Evolutionary conservation across 2,888 invertebrate species (phyloP), one percentile per base, ranked within the genome.

Genomic region (Stenolophus ochropezus): DNA sequence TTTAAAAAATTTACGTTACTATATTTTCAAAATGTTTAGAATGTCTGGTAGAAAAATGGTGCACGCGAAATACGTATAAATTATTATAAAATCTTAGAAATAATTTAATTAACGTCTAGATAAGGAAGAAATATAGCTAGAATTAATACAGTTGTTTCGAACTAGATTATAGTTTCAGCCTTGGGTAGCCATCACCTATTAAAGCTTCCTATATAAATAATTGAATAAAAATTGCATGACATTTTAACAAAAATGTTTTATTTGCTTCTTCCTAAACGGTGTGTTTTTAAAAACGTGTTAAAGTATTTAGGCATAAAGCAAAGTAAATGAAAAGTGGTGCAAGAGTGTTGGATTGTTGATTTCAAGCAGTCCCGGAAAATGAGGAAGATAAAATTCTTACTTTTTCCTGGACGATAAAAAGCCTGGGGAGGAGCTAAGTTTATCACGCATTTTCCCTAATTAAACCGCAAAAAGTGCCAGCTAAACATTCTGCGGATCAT

Each of bases 401-500:
- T 61, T 61, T 61, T 61, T 61, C 61, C 61, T n/a, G 14, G 23
- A 14, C 4, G 61, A 61, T 61, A 61, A 61, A 61, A 61, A 61
- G 61, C 4, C 61, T 25, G 25, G 25, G 61, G 21, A 25, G 61
- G 14, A 58, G 6, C 58, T 58, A 61, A 61, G 65, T 69, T 69
- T 69, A 69, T 69, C 65, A 69, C 65, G 33, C 65, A 33, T 69
- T 69, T 69, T 69, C 65, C 18, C 65, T 69, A 69, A 69, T 69
- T 69, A 69, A 33, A 27, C 21, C 33, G 27, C 33, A 69, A 69
- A 69, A 69, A 69, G 11, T 27, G 65, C 18, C 11, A 14, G 8
- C 33, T 27, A 69, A 33, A 69, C 27, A 27, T 69, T 69, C 16
- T 11, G 14, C 27, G 33, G 27, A 69, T 69, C 33, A 69, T 69